Conservation (phyloP, 2,113 vertebrate species). For the Oncorhynchus kisutch region DNA sequence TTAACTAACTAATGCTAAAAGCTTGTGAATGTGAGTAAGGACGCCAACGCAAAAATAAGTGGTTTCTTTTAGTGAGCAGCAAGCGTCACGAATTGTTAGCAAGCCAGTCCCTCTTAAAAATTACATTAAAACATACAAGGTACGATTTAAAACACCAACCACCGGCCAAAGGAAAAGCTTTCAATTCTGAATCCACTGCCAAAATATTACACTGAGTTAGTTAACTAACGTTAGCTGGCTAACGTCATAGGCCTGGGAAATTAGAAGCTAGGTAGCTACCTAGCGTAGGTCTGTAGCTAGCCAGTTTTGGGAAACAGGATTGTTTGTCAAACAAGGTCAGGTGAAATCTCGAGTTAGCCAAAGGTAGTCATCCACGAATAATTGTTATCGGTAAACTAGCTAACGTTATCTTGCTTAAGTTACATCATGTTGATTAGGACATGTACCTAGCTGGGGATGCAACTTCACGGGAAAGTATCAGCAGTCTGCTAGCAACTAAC, state of each 20-base stretch:
- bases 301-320: neutral
- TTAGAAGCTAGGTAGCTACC: neutral
- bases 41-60: neutral
- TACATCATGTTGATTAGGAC: too few relatives aligned
- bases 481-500: too few relatives aligned
- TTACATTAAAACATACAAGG: neutral
- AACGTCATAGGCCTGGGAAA: neutral
- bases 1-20: too few relatives aligned
- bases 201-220: neutral
- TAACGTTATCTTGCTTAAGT: neutral
- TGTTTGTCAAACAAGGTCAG: neutral
- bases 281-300: neutral
- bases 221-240: neutral
- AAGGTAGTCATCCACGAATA: conserved; percentile 45
- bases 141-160: neutral
- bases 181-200: neutral
- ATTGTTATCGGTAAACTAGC: neutral
- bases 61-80: neutral
- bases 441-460: neutral
- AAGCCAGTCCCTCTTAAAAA: neutral
- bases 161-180: neutral
- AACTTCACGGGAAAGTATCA: neutral
- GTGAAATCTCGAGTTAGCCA: conserved; percentile 3
- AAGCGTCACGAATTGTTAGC: neutral
- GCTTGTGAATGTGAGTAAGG: too few relatives aligned